These are phyloP conservation scores for Cheilosia vulpina DNA, from an alignment of 2,888 invertebrate genomes.

Conservation along the genomic window DNA sequence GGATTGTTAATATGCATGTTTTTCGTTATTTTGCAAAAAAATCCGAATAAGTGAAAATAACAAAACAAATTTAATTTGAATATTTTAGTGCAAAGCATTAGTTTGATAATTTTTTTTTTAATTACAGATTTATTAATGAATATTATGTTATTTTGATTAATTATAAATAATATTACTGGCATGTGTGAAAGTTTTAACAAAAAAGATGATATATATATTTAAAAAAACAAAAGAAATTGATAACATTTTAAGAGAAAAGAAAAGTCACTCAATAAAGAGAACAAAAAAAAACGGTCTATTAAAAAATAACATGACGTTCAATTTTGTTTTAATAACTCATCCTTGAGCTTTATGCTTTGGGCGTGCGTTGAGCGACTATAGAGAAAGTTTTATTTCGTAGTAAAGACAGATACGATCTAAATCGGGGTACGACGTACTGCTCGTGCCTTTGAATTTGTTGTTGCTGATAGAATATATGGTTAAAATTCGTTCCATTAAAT, in stretches of 20 bases:
- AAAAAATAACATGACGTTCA: conserved; percentile 22
- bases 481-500: too few relatives aligned
- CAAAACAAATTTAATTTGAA: conserved; percentile 1
- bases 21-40: conserved; percentile 6
- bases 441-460: too few relatives aligned
- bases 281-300: conserved; percentile 47
- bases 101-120: conserved; percentile 30
- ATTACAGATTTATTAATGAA: conserved; percentile 22
- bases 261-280: conserved; percentile 61
- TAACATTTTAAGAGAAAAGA: conserved; percentile 50
- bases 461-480: too few relatives aligned
- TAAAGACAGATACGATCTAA: too few relatives aligned
- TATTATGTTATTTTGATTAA: conserved; percentile 40
- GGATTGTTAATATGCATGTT: conserved; percentile 34
- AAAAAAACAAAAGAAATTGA: conserved; percentile 37
- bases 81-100: conserved; percentile 34
- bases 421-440: too few relatives aligned
- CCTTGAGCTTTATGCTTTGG: too few relatives aligned
- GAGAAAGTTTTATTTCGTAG: too few relatives aligned
- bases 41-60: conserved; percentile 2
- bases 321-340: neutral
- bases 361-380: too few relatives aligned
- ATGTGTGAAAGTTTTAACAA: conserved; percentile 59
- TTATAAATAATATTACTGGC: conserved; percentile 43
- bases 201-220: conserved; percentile 60